Evolutionary conservation across 2,113 vertebrate genomes (phyloP).

Genomic region (Natator depressus): DNA sequence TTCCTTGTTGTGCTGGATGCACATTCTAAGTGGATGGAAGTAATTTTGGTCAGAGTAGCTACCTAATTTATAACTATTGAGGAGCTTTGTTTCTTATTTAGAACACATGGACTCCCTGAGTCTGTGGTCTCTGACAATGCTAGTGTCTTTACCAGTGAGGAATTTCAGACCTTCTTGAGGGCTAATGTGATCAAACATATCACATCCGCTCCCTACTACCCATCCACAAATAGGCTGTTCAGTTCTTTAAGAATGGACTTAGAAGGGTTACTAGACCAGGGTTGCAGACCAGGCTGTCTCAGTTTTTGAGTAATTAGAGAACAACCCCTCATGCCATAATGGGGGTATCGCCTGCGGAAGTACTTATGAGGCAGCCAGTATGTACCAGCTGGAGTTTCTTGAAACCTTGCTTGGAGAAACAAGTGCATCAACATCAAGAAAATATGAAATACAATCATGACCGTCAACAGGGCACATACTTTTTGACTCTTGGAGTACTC

Average conservation of each 20-base stretch:
- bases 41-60: background rate
- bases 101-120: background rate
- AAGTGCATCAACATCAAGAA: background rate
- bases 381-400: background rate
- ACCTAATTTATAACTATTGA: background rate
- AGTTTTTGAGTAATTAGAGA: background rate
- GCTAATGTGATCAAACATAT: background rate
- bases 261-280: background rate
- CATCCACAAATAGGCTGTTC: background rate
- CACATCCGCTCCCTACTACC: too few relatives aligned
- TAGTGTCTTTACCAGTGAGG: too few relatives aligned
- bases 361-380: background rate
- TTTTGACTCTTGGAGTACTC: background rate
- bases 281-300: background rate
- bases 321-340: background rate
- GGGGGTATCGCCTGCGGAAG: background rate
- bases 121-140: too few relatives aligned
- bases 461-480: too few relatives aligned
- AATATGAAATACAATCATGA: background rate
- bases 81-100: background rate
- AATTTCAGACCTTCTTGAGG: too few relatives aligned
- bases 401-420: too few relatives aligned
- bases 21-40: background rate
- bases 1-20: background rate
- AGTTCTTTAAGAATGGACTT: background rate